Evolutionary conservation across 2,113 vertebrate species (phyloP), one percentile per base, ranked within the genome.

Genomic region (Mormyrus lacerda): DNA sequence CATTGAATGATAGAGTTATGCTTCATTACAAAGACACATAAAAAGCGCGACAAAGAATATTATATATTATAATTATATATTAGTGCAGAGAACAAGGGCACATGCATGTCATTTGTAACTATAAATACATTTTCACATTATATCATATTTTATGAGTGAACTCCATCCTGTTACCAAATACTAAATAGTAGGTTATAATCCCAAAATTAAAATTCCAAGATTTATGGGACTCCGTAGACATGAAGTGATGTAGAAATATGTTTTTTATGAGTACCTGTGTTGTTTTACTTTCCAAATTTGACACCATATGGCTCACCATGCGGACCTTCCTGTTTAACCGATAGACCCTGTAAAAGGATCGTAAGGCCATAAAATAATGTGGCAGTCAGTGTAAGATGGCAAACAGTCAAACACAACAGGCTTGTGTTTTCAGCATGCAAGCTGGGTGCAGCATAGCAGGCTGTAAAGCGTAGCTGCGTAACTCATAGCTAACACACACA

Each of bases 281-380:
- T 79, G 35, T 79, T 79, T 69, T 84, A 84, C 39, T 11, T 45
- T 84, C 44, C 39, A 84, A 47, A 84, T 84, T 45, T 24, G 24
- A 84, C 42, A 84, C 19, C 82, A 84, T 90, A 92, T 91, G 39
- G 82, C 1, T 24, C 21, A 47, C 79, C 0, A 2, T 39, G 35
- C 13, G 35, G 15, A 76, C 73, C 35, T 79, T 84, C 39, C 39
- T 84, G 82, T 84, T 47, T 45, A 45, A 42, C 39, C 44, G 3
- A 84, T n/a, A 84, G 82, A 84, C 39, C 39, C 44, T 4, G 3
- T 45, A 84, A 84, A 84, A 45, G 19, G 15, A 47, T 13, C 4
- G 15, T 42, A 84, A 4, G 82, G 39, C 39, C 82, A 47, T 84
- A 47, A 84, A 84, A 24, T 21, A 47, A 24, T 84, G 7, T 24